Evolutionary conservation across 2,113 vertebrate genomes (phyloP).

Genomic region (Sciurus niger): DNA sequence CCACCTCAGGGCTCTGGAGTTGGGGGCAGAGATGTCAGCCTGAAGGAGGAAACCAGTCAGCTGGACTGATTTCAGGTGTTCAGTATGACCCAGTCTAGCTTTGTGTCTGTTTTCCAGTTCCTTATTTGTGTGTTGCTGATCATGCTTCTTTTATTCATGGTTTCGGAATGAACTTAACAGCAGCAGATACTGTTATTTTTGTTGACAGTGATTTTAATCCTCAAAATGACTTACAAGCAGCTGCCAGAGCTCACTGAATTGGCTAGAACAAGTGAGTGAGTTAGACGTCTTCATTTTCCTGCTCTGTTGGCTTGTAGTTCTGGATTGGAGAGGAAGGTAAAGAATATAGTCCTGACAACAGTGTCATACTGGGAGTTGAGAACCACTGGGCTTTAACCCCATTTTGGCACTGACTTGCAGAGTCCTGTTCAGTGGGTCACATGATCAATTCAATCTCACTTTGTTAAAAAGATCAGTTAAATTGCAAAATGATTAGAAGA

Average conservation of each 20-base stretch:
- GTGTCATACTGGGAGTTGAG: too few relatives aligned
- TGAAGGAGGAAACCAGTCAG: background rate
- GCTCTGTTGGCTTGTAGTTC: background rate
- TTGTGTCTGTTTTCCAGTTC: slow-evolving; percentile 12
- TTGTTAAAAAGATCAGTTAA: background rate
- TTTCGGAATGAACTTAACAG: slow-evolving; percentile 95
- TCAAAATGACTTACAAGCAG: slow-evolving; percentile 96
- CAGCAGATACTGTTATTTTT: slow-evolving; percentile 96
- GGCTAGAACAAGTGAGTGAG: slow-evolving; percentile 94
- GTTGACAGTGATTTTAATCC: slow-evolving; percentile 97
- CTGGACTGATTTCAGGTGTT: background rate
- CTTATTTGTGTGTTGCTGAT: background rate
- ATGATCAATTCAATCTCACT: background rate
- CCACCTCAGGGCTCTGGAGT: background rate
- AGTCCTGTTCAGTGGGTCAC: too few relatives aligned
- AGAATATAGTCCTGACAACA: background rate
- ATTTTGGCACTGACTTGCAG: background rate
- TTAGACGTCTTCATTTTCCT: too few relatives aligned
- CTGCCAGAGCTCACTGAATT: slow-evolving; percentile 95
- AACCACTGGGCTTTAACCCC: background rate
- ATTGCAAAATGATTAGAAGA: slow-evolving; percentile 21
- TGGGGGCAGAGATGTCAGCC: background rate
- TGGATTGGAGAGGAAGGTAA: background rate
- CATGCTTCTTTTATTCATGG: slow-evolving; percentile 33
- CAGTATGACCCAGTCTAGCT: background rate